Evolutionary conservation across 2,797 vertebrate species (phyloP).

Genomic region (Tauraco hartlaubi): DNA sequence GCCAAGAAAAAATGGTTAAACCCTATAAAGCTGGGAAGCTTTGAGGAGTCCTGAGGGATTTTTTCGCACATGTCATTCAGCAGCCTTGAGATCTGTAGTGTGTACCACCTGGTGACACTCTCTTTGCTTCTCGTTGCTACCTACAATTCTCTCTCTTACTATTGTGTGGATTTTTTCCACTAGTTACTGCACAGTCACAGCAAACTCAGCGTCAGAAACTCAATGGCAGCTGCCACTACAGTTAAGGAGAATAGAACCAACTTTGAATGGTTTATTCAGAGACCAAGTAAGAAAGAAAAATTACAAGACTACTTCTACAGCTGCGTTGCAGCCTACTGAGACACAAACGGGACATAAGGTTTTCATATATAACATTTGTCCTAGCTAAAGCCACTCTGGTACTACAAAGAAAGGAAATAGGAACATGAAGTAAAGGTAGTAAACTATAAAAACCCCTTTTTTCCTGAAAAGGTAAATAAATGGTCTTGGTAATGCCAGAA

Average conservation of each 20-base stretch:
- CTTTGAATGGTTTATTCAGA: neutral
- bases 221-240: neutral
- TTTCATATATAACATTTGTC: neutral
- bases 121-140: neutral
- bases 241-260: neutral
- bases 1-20: neutral
- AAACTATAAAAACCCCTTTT: neutral
- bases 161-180: fast-evolving
- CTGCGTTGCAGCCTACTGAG: neutral
- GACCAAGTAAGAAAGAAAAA: neutral
- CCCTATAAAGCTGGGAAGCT: neutral
- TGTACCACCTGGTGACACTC: neutral
- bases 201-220: neutral
- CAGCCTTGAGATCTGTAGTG: neutral
- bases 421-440: neutral
- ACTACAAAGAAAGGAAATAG: conserved; percentile 13
- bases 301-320: neutral
- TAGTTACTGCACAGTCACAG: neutral
- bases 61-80: neutral
- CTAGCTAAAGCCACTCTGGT: neutral
- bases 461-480: conserved; percentile 41
- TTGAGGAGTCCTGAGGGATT: fast-evolving
- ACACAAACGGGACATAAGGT: neutral
- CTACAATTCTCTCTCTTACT: neutral
- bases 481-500: neutral